Base-by-base conservation (phyloP, 37 sponge, comb jelly and placozoan genomes). In the Chondrosia reniformis region DNA sequence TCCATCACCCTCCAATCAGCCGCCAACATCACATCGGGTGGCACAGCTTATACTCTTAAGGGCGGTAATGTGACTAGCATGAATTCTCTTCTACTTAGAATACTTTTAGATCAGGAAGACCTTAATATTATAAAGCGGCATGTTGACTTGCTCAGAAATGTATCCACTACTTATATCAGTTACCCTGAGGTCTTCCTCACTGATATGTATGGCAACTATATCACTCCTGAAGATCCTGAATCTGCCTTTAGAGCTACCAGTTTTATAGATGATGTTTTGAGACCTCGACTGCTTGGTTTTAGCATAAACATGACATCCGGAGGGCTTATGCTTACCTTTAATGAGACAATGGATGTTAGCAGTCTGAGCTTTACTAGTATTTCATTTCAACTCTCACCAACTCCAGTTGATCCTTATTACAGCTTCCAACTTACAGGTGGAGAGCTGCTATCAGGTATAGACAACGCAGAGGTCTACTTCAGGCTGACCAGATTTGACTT, bases 291-390 rank as follows among this genome's bases (percentile, higher is more conserved):
- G 0, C 27, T 52, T 10, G 63, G 52, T 42, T 91, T 84, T 80
- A 88, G 81, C 45, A 65, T 95, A n/a, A 78, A 95, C 80, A 83
- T 91, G 92, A 81, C 85, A 45, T 41, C 21, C 30, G 90, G 92
- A 0, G 39, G 52, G 12, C 65, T 95, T 15, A 67, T 67, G 19
- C 84, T 95, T 1, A 49, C 46, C 30, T 95, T 91, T 74, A 58
- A 76, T 58, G 92, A 91, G 49, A 87, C 92, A 4, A 73, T 95
- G 58, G 78, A 86, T 33, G 81, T 85, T 0, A 80, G 85, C 45
- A 85, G 85, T 33, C 56, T 95, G 31, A 54, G 86, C 76, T 44
- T 84, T n/a, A 55, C 62, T 6, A 33, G 59, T 22, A 27, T 95
- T 46, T 80, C 80, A 40, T 76, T 95, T 12, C 92, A 91, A 41